These are phyloP conservation scores for Leptinotarsa lineolata DNA, from an alignment of 1,140 invertebrate genomes.

Conservation along the genomic window DNA sequence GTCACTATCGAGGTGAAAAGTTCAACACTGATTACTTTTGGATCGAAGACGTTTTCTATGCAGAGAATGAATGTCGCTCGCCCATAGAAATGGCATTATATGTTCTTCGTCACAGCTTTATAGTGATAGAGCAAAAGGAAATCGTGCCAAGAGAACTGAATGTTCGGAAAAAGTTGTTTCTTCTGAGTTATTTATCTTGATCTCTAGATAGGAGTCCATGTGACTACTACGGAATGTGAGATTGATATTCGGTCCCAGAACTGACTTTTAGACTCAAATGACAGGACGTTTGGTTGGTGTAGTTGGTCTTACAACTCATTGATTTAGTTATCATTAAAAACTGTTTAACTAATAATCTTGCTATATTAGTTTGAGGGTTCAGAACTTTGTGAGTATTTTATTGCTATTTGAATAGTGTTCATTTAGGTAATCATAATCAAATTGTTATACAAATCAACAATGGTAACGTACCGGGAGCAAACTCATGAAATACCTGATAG, in stretches of 20 bases:
- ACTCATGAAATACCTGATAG: no score
- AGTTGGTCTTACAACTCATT: neutral
- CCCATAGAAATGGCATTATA: neutral
- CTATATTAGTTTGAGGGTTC: no score
- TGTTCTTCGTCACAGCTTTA: neutral
- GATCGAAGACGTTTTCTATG: conserved; percentile 2
- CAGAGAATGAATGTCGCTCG: neutral
- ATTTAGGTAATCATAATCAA: no score
- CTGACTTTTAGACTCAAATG: no score
- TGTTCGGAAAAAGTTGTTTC: neutral
- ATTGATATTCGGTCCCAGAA: neutral
- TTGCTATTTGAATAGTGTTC: no score
- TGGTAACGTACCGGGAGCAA: no score
- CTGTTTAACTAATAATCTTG: neutral
- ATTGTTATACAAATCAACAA: no score
- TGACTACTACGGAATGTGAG: neutral
- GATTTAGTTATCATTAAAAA: neutral
- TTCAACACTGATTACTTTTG: neutral
- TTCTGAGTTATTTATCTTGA: neutral
- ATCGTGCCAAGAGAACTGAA: neutral
- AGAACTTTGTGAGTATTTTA: no score
- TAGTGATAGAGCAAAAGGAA: neutral
- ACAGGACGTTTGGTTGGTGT: neutral
- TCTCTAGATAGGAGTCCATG: neutral
- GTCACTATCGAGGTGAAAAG: neutral